Evolutionary conservation across 2,888 invertebrate species (phyloP), one percentile per base, ranked within the genome.

Genomic region (Ptychoptera albimana): DNA sequence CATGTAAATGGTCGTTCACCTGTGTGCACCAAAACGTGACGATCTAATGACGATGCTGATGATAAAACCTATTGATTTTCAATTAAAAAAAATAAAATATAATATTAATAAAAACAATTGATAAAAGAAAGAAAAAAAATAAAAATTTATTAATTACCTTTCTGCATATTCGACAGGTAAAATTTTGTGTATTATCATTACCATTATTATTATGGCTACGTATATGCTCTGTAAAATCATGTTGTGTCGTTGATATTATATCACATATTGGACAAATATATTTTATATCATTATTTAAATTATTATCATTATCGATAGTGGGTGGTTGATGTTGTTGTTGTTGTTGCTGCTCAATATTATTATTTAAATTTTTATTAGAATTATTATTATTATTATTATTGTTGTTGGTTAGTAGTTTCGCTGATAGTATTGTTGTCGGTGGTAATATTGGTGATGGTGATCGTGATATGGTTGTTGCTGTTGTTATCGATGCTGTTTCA

Each of bases 1-100:
- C 86, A 87, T 55, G 77, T 76, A 63, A 85, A 86, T 2, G 85
- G 84, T 9, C 84, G 70, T 57, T 85, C 84, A 12, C 82, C 83
- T 35, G 82, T 81, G 60, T 86, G 86, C 3, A 83, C 81, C 45
- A 85, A 65, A 54, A 82, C 79, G 65, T 87, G 86, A 29, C 84
- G 70, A 58, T 86, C 85, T 52, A 85, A 64, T 39, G 83, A 84
- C 50, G 80, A 82, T 53, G 80, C 79, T 7, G 84, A 85, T 55
- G 82, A 82, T 29, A 86, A 66, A 43, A 76, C 75, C 64, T 85
- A 37, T 37, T 37, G 6, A 12, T 37, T 12, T 37, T 5, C 14
- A 12, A 14, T 36, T 12, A 12, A 7, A 37, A 2, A 37, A 7
- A 30, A 8, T 23, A 32, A 44, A 23, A 29, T 38, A 14, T 41